A percentile compares a stretch with the other conserved stretches of the same genome.
These are phyloP conservation scores for Aelia acuminata DNA, from an alignment of 2,888 invertebrate species.

Conservation along the genomic window DNA sequence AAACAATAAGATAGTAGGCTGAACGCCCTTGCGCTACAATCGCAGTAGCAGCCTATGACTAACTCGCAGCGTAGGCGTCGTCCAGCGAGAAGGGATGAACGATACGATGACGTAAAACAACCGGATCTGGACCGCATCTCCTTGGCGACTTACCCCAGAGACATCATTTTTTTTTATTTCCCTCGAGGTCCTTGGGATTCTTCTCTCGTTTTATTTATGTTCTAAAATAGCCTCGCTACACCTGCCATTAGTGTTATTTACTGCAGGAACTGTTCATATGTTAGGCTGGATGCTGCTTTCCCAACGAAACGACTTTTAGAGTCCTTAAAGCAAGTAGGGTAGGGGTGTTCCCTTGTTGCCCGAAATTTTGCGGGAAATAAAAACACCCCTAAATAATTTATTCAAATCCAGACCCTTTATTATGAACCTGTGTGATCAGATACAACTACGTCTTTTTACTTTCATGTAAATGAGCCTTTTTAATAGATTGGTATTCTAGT, in stretches of 20 bases:
- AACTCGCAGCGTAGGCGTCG: slow-evolving; percentile 11
- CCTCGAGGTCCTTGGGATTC: slow-evolving; percentile 13
- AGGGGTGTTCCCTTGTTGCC: no score
- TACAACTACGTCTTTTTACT: no score
- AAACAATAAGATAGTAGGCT: background rate
- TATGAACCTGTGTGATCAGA: no score
- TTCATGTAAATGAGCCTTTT: no score
- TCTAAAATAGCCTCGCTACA: background rate
- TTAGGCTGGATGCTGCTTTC: background rate
- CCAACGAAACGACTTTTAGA: background rate
- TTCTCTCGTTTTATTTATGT: background rate
- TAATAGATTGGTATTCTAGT: no score
- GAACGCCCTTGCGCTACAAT: background rate
- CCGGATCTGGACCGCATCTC: slow-evolving; percentile 38
- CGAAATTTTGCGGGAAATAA: no score
- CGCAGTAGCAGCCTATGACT: background rate
- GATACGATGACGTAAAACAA: background rate
- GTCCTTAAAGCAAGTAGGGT: background rate
- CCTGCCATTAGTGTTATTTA: slow-evolving; percentile 7
- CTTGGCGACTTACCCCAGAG: slow-evolving; percentile 40
- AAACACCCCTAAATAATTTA: no score
- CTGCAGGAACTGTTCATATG: background rate
- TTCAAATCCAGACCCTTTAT: no score
- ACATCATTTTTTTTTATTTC: slow-evolving; percentile 2
- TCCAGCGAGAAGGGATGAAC: slow-evolving; percentile 15